Conservation (phyloP, 2,797 vertebrate species). For the Danionella dracula region DNA sequence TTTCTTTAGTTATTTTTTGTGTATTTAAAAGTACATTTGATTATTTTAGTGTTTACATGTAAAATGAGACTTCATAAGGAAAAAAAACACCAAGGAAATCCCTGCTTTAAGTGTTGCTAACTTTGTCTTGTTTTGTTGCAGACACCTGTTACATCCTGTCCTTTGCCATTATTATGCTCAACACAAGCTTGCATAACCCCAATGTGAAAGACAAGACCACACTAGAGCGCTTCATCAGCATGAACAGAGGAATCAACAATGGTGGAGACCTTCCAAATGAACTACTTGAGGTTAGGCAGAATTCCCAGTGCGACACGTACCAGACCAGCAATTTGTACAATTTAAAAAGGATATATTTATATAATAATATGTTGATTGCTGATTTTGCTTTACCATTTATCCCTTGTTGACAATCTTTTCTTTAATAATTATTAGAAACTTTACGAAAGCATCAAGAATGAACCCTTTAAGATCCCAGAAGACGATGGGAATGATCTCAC, state of each 20-base stretch:
- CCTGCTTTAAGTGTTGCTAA: too few species aligned
- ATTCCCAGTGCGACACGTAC: not conserved
- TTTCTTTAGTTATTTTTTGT: too few species aligned
- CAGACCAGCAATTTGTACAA: not conserved
- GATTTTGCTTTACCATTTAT: not conserved
- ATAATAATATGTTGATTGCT: not conserved
- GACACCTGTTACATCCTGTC: constrained; percentile 93
- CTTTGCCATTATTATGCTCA: constrained; percentile 92
- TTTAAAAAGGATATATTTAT: not conserved
- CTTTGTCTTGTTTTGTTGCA: constrained; percentile 52
- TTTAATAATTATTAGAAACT: constrained; percentile 70
- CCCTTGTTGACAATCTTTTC: not conserved
- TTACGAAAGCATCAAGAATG: constrained; percentile 86
- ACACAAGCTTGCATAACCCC: constrained; percentile 92
- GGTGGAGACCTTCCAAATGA: constrained; percentile 76
- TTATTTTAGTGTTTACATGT: too few species aligned
- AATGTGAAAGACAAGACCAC: constrained; percentile 85
- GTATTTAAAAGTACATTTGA: too few species aligned
- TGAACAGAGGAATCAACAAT: constrained; percentile 85
- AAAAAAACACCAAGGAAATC: too few species aligned
- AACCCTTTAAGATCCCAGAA: constrained; percentile 91
- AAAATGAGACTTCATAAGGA: too few species aligned
- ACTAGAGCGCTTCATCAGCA: constrained; percentile 82
- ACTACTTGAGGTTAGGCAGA: constrained; percentile 71
- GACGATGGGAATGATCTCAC: constrained; percentile 91